A percentile compares a stretch with the other conserved stretches of the same genome.
These are phyloP conservation scores for Neodontobutis hainanensis DNA, from an alignment of 2,113 vertebrate species.

Conservation along the genomic window DNA sequence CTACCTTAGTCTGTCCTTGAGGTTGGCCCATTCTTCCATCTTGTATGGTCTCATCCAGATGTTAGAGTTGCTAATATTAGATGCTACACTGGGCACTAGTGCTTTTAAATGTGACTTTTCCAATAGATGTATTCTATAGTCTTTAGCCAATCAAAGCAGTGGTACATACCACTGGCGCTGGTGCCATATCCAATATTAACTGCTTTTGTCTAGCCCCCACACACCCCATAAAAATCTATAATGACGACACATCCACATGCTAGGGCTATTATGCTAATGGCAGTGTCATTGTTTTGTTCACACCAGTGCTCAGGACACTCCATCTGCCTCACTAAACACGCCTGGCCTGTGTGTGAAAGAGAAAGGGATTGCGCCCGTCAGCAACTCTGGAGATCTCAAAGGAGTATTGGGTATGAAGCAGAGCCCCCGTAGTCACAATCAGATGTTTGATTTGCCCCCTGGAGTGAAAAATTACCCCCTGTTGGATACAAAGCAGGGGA, in stretches of 20 bases:
- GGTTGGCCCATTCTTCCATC: constrained; percentile 8
- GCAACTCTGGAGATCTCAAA: constrained; percentile 64
- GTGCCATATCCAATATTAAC: constrained; percentile 45
- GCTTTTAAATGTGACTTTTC: constrained; percentile 35
- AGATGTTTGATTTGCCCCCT: constrained; percentile 73
- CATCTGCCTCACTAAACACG: constrained; percentile 65
- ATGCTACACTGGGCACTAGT: constrained; percentile 16
- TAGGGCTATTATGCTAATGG: constrained; percentile 73
- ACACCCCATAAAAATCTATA: constrained; percentile 73
- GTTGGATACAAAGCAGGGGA: constrained; percentile 62
- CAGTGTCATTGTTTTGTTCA: constrained; percentile 72
- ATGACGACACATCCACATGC: constrained; percentile 65
- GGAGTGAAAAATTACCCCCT: constrained; percentile 65
- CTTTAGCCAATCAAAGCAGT: constrained; percentile 26
- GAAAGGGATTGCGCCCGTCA: constrained; percentile 60
- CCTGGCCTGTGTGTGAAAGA: constrained; percentile 47
- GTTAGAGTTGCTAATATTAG: constrained; percentile 16
- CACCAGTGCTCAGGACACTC: constrained; percentile 68
- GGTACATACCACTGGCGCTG: constrained; percentile 12
- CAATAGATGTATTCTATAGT: constrained; percentile 1
- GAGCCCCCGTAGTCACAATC: constrained; percentile 60
- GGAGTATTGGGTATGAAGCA: constrained; percentile 54
- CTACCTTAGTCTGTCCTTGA: constrained; percentile 42
- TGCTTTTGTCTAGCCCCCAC: constrained; percentile 65
- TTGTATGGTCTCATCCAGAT: constrained; percentile 14